Percentiles rank a stretch among this genome's conserved stretches.
These are phyloP conservation scores for Mesocentrotus franciscanus DNA, from an alignment of 53 echinoderm and acorn worm genomes.

Conservation along the genomic window DNA sequence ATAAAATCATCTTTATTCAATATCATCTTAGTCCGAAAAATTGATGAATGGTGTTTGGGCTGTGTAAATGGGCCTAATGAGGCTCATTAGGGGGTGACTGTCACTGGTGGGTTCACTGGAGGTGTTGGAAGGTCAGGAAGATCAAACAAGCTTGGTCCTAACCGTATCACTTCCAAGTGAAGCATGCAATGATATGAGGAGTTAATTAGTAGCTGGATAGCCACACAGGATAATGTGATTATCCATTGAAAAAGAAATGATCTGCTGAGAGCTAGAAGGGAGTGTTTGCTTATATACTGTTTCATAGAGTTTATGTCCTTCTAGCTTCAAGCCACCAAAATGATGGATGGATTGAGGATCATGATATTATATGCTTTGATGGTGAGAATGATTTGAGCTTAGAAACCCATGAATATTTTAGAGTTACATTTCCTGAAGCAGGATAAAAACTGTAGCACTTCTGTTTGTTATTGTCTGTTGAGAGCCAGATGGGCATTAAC, in stretches of 20 bases:
- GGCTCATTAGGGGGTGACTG: not conserved
- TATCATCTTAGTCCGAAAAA: no score
- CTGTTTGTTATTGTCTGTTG: not conserved
- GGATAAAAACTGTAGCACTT: not conserved
- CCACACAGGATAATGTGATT: not conserved
- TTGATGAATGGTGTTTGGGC: not conserved
- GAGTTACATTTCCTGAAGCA: not conserved
- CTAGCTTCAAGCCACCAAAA: not conserved
- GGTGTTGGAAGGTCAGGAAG: not conserved
- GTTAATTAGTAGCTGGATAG: constrained; percentile 35
- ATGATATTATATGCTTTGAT: not conserved
- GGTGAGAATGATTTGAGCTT: constrained; percentile 37
- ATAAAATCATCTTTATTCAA: no score
- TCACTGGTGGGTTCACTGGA: not conserved
- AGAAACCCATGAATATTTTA: constrained; percentile 16
- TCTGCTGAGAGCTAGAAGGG: no score
- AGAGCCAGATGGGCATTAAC: no score
- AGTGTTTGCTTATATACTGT: no score
- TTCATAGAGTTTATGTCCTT: no score
- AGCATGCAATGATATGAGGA: not conserved
- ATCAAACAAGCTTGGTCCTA: not conserved
- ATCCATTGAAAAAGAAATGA: not conserved
- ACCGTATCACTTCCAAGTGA: not conserved
- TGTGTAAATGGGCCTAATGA: not conserved
- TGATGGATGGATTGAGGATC: not conserved